These are phyloP conservation scores for Anableps anableps DNA, from an alignment of 2,797 vertebrate species.

Conservation along the genomic window DNA sequence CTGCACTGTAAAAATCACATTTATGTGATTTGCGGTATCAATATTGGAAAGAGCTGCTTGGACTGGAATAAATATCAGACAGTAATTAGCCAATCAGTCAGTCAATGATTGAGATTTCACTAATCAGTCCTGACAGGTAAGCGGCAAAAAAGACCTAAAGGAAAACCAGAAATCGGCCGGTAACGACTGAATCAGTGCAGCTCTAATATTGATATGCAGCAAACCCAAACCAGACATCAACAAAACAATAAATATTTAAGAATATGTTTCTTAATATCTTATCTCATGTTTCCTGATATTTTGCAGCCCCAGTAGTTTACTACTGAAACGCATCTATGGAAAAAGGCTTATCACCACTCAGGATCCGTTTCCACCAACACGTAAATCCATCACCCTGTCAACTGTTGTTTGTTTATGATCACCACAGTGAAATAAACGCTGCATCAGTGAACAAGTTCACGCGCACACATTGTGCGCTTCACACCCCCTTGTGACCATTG, in stretches of 20 bases:
- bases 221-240: neutral
- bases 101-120: no score
- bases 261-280: neutral
- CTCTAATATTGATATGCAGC: neutral
- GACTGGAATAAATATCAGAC: no score
- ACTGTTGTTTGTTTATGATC: conserved; percentile 48
- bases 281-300: neutral
- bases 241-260: neutral
- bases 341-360: conserved; percentile 10
- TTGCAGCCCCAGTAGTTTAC: neutral
- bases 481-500: conserved; percentile 44
- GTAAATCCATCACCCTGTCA: conserved; percentile 37
- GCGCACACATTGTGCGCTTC: conserved; percentile 34
- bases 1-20: neutral
- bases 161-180: neutral
- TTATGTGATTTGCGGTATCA: neutral
- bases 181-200: neutral
- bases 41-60: neutral
- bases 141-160: neutral
- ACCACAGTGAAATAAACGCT: conserved; percentile 6
- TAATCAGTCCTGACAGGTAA: neutral
- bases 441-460: conserved; percentile 21
- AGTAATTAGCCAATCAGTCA: no score
- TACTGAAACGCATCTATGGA: neutral
- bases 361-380: conserved; percentile 51